phyloP scores from a whole-genome alignment of 2,888 invertebrate species.

The Yponomeuta evonymella region DNA sequence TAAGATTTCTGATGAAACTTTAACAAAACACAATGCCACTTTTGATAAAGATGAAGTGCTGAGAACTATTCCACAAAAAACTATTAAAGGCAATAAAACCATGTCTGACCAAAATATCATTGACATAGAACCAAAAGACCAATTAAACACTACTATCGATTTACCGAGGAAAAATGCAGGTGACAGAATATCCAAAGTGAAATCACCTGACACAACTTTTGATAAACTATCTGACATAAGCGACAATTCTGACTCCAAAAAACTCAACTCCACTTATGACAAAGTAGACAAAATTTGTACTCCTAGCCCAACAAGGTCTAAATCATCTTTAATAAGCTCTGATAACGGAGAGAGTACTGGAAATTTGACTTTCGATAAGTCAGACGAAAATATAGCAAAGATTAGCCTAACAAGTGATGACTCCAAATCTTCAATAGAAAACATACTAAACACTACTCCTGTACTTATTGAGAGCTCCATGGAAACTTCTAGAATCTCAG shows the following conservation, averaged over 20 bases:
- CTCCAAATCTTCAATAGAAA: constrained; percentile 35
- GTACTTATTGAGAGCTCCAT: constrained; percentile 58
- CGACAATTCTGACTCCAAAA: not conserved
- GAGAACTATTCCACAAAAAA: not conserved
- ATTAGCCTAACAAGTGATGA: constrained; percentile 62
- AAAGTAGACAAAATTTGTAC: constrained; percentile 21
- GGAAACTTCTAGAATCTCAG: constrained; percentile 39
- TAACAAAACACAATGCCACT: constrained; percentile 27
- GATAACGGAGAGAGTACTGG: constrained; percentile 30
- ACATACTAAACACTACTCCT: constrained; percentile 52
- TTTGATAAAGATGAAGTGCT: constrained; percentile 30
- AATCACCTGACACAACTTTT: constrained; percentile 38
- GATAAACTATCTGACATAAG: constrained; percentile 35
- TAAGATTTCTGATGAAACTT: constrained; percentile 12
- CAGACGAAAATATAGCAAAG: constrained; percentile 34
- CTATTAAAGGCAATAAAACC: not conserved
- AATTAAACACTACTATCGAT: not conserved
- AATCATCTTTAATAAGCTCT: constrained; percentile 47
- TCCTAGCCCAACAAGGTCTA: constrained; percentile 23
- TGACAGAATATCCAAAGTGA: constrained; percentile 16
- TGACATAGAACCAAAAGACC: constrained; percentile 4
- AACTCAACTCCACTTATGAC: constrained; percentile 26
- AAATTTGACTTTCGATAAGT: constrained; percentile 41
- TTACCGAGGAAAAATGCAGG: not conserved
- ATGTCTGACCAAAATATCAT: not conserved